Evolutionary conservation across 1,140 invertebrate species (phyloP).

Genomic region (Plutomurus gul): DNA sequence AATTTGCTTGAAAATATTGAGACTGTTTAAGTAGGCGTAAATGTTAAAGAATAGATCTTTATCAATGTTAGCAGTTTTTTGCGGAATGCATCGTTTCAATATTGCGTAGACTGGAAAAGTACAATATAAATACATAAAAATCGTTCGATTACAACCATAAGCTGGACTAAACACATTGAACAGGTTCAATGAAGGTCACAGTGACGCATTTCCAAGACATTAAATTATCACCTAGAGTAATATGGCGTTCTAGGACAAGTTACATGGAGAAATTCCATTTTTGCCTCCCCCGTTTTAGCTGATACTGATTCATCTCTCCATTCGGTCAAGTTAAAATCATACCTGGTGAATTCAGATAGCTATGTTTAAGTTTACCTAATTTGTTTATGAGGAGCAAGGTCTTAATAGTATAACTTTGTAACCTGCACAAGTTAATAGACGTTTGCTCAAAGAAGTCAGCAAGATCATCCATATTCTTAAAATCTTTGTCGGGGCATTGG

Average conservation of each 20-base stretch:
- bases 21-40: conserved; percentile 80
- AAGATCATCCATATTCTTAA: conserved; percentile 70
- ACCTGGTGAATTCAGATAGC: conserved; percentile 58
- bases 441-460: conserved; percentile 74
- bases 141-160: too few relatives aligned
- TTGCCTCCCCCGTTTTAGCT: neutral
- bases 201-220: neutral
- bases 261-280: neutral
- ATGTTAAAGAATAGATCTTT: conserved; percentile 68
- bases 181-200: neutral
- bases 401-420: conserved; percentile 42
- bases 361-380: neutral
- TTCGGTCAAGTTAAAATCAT: conserved; percentile 67
- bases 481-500: conserved; percentile 73
- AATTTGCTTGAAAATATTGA: conserved; percentile 84
- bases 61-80: conserved; percentile 64
- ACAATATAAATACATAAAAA: conserved; percentile 17
- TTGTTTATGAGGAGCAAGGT: neutral
- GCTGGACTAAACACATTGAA: too few relatives aligned
- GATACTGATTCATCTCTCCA: neutral
- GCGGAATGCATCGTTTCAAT: conserved; percentile 85
- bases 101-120: conserved; percentile 68
- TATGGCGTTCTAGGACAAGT: conserved; percentile 63
- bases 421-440: conserved; percentile 71
- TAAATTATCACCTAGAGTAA: conserved; percentile 63